phyloP scores from a whole-genome alignment of 2,888 invertebrate genomes.

The Agrotis segetum region DNA sequence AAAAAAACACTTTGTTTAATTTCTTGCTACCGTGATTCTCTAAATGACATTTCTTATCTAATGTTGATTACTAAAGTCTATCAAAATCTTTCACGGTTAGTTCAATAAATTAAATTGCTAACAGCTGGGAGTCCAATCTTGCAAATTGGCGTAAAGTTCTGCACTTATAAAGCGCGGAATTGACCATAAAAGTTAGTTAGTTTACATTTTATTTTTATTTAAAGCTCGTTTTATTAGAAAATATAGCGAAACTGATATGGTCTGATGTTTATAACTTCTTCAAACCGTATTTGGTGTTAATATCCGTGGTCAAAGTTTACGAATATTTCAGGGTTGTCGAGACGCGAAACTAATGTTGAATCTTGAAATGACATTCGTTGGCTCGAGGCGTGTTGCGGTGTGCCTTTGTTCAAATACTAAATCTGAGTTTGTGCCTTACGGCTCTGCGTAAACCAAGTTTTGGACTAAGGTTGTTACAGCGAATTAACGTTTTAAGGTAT shows the following conservation, averaged over 20 bases:
- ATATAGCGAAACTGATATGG: constrained; percentile 43
- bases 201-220: constrained; percentile 42
- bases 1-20: background rate
- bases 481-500: background rate
- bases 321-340: constrained; percentile 75
- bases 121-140: constrained; percentile 38
- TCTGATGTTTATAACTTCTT: constrained; percentile 56
- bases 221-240: constrained; percentile 33
- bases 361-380: constrained; percentile 82
- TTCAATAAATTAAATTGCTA: constrained; percentile 46
- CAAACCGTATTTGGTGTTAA: constrained; percentile 58
- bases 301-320: constrained; percentile 59
- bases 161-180: constrained; percentile 36
- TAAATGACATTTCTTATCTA: constrained; percentile 2
- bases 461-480: constrained; percentile 42
- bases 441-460: constrained; percentile 44
- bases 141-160: constrained; percentile 55
- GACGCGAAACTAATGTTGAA: constrained; percentile 82
- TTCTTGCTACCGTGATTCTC: background rate
- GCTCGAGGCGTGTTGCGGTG: constrained; percentile 81
- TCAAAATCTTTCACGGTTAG: constrained; percentile 34
- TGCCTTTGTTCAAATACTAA: constrained; percentile 85
- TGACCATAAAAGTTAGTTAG: constrained; percentile 35
- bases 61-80: constrained; percentile 3
- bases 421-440: constrained; percentile 66